Percentiles rank a stretch among this genome's conserved stretches.
Conservation (phyloP, 2,113 vertebrate genomes). For the Polypterus senegalus region DNA sequence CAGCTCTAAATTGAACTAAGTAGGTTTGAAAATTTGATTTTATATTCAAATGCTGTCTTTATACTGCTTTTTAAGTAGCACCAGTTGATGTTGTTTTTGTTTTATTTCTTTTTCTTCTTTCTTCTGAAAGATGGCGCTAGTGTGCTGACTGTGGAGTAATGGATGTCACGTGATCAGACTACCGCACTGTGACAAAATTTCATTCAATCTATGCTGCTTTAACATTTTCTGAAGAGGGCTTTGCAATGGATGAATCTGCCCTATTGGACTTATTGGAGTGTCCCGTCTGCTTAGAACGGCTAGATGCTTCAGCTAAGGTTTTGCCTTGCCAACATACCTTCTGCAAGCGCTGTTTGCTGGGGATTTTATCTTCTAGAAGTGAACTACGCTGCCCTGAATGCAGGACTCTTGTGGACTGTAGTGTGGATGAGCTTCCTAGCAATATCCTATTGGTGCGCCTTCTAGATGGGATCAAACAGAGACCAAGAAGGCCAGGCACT, state of each 20-base stretch:
- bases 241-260: slow-evolving; percentile 86
- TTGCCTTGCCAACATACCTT: slow-evolving; percentile 96
- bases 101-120: slow-evolving; percentile 20
- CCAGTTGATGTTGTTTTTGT: neutral
- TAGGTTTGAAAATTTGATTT: no score
- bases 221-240: neutral
- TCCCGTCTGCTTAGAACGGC: slow-evolving; percentile 89
- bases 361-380: slow-evolving; percentile 82
- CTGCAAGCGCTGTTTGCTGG: slow-evolving; percentile 85
- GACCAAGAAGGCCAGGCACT: slow-evolving; percentile 60
- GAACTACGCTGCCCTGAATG: slow-evolving; percentile 94
- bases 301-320: slow-evolving; percentile 90
- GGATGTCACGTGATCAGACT: slow-evolving; percentile 79
- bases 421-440: slow-evolving; percentile 88
- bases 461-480: slow-evolving; percentile 94
- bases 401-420: slow-evolving; percentile 80
- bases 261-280: slow-evolving; percentile 93
- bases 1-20: no score
- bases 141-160: slow-evolving; percentile 59
- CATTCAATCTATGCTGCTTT: neutral
- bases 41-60: no score
- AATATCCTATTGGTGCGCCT: slow-evolving; percentile 93
- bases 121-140: slow-evolving; percentile 34
- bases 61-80: no score
- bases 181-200: slow-evolving; percentile 16